Evolutionary conservation across 2,888 invertebrate species (phyloP), one percentile per base, ranked within the genome.

Genomic region (Cryptophagus acutangulus): DNA sequence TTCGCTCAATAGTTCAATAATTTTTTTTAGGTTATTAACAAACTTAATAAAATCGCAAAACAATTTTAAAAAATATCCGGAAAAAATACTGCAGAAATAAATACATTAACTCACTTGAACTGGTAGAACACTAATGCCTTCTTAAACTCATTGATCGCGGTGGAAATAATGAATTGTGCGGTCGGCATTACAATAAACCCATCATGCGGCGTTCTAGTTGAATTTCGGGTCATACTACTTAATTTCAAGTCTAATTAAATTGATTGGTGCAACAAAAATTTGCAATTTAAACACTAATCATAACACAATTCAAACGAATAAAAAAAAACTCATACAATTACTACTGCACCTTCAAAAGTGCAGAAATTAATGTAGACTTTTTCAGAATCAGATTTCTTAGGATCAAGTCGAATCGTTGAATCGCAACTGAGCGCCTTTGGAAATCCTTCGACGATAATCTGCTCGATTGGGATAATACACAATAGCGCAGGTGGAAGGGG

Each of bases 71-170:
- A n/a, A n/a, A n/a, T n/a, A n/a, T n/a, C n/a, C n/a, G n/a, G n/a
- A n/a, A n/a, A n/a, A n/a, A n/a, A n/a, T n/a, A n/a, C n/a, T n/a
- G n/a, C n/a, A n/a, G n/a, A n/a, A n/a, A n/a, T n/a, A 31, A 16
- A 15, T 31, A 31, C 28, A 31, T 15, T 28, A 31, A 58, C 67
- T 70, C 68, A 75, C 75, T 73, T 71, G 64, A 71, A 74, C 51
- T 73, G 68, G 62, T 70, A 74, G 52, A 72, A 69, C 45, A 71
- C 62, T 44, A 74, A 61, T 12, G 72, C 71, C 47, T 69, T 70
- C 47, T 72, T 64, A 36, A 74, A 58, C 54, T 73, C 71, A 36
- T 67, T 67, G 48, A 75, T 60, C 20, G 74, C 74, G 15, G 73
- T 72, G 12, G 74, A 71, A 38, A 75, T 68, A 48, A 74, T 71